Conservation (phyloP, 2,888 invertebrate species). For the Epinotia nisella region DNA sequence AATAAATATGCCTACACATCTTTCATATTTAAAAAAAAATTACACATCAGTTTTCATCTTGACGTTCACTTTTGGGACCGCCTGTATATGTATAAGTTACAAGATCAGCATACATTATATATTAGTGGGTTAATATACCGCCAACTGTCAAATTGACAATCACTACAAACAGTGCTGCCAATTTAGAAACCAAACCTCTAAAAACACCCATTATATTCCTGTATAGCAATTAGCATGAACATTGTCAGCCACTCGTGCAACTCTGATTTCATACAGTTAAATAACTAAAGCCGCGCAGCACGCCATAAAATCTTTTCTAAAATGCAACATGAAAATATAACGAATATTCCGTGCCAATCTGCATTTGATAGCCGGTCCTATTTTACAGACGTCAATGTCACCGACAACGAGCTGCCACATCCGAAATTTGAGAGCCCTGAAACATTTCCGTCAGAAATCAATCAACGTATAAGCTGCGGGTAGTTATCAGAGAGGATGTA, state of each 20-base stretch:
- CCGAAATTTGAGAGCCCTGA: constrained; percentile 4
- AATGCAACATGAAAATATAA: neutral
- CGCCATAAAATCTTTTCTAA: neutral
- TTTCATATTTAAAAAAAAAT: too few species aligned
- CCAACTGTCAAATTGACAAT: too few species aligned
- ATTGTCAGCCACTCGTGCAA: neutral
- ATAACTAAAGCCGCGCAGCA: neutral
- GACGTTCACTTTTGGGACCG: too few species aligned
- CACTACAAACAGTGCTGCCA: too few species aligned
- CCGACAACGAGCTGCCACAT: constrained; percentile 2
- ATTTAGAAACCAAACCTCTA: too few species aligned
- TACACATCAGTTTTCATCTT: too few species aligned
- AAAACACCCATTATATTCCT: too few species aligned
- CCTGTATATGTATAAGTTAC: too few species aligned
- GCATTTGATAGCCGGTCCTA: constrained; percentile 4
- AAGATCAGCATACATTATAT: too few species aligned
- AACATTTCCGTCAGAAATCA: constrained; percentile 13
- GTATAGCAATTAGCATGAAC: too few species aligned
- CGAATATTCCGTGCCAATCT: constrained; percentile 13
- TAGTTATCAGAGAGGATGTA: neutral
- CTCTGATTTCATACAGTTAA: neutral
- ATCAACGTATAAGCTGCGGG: constrained; percentile 9
- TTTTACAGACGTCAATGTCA: neutral
- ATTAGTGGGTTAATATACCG: too few species aligned
- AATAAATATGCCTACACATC: too few species aligned